phyloP scores from a whole-genome alignment of 2,888 invertebrate species.

The Lingula anatina region DNA sequence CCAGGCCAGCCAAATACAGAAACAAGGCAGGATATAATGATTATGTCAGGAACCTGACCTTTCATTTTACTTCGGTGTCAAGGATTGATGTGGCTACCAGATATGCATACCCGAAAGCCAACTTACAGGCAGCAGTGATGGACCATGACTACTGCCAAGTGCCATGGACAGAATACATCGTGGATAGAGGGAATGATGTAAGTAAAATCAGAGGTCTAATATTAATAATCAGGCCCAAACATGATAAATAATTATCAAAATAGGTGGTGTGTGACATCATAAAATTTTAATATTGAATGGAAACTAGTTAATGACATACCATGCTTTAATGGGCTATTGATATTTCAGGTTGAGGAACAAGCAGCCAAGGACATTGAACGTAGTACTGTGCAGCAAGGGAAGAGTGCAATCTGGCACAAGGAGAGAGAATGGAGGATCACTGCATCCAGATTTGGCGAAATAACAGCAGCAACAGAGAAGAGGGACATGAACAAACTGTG shows the following conservation, averaged over 20 bases:
- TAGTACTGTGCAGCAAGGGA: slow-evolving; percentile 8
- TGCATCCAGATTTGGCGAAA: slow-evolving; percentile 16
- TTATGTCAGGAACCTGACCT: slow-evolving; percentile 1
- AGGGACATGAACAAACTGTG: slow-evolving; percentile 9
- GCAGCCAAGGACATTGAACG: slow-evolving; percentile 3
- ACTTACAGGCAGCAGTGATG: slow-evolving; percentile 2
- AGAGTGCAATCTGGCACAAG: slow-evolving; percentile 5
- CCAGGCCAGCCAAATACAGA: slow-evolving; percentile 6
- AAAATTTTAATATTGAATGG: background rate
- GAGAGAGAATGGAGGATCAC: slow-evolving; percentile 12
- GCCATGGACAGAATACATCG: slow-evolving; percentile 9
- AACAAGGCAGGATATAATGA: slow-evolving; percentile 6
- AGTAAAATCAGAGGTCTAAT: too few relatives aligned
- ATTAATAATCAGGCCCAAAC: too few relatives aligned
- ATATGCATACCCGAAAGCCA: slow-evolving; percentile 4
- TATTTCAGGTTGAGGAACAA: slow-evolving; percentile 5
- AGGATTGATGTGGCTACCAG: background rate
- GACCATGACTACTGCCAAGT: slow-evolving; percentile 7
- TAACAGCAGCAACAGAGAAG: slow-evolving; percentile 6
- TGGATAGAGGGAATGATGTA: slow-evolving; percentile 2
- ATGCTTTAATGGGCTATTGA: too few relatives aligned
- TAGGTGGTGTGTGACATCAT: too few relatives aligned
- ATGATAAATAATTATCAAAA: too few relatives aligned
- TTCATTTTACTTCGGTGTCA: slow-evolving; percentile 1
- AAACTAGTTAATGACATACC: too few relatives aligned